Evolutionary conservation across 2,797 vertebrate species (phyloP).

Genomic region (Decapterus maruadsi): DNA sequence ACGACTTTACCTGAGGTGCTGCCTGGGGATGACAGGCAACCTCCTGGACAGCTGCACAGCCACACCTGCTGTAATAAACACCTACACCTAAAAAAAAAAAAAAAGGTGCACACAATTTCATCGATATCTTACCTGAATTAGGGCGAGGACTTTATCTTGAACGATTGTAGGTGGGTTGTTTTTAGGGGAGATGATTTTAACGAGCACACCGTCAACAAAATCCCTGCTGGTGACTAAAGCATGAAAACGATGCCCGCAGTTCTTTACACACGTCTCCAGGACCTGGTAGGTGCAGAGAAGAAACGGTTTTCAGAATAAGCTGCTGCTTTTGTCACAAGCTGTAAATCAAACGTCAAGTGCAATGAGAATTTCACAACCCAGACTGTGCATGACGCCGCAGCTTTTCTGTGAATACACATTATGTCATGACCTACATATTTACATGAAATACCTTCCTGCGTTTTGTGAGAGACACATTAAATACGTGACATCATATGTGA

Average conservation of each 20-base stretch:
- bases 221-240: constrained; percentile 95
- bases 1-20: constrained; percentile 53
- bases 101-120: neutral
- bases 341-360: neutral
- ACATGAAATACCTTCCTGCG: neutral
- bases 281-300: constrained; percentile 83
- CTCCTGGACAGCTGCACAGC: constrained; percentile 17
- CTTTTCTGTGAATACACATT: neutral
- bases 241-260: constrained; percentile 98
- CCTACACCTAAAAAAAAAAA: neutral
- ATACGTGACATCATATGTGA: neutral
- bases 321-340: neutral
- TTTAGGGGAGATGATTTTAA: constrained; percentile 98
- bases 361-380: neutral
- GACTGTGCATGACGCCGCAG: neutral
- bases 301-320: neutral
- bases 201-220: constrained; percentile 96
- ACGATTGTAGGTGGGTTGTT: constrained; percentile 97
- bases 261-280: constrained; percentile 98
- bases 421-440: neutral
- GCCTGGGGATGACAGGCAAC: constrained; percentile 41
- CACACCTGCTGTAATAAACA: constrained; percentile 24
- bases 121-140: constrained; percentile 91
- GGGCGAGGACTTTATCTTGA: constrained; percentile 97
- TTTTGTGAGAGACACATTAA: neutral